These are phyloP conservation scores for Hymenochirus boettgeri DNA, from an alignment of 2,113 vertebrate species.

Conservation along the genomic window DNA sequence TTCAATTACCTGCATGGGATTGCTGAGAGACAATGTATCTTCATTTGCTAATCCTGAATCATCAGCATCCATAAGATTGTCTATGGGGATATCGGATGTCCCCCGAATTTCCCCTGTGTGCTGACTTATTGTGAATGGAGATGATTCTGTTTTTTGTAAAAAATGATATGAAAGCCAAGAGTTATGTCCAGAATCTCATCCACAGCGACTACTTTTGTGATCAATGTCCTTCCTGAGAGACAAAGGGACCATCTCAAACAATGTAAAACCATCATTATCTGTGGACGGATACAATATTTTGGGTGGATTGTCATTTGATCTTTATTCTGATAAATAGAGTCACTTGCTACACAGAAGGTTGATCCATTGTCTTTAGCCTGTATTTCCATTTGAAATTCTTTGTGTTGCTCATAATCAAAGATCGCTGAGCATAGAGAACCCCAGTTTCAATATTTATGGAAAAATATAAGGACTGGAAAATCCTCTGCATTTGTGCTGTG, in stretches of 20 bases:
- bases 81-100: neutral
- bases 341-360: neutral
- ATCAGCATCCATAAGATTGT: too few species aligned
- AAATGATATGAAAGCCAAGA: neutral
- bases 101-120: neutral
- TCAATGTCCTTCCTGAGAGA: neutral
- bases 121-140: neutral
- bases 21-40: too few species aligned
- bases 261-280: too few species aligned
- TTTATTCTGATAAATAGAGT: neutral
- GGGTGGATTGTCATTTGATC: neutral
- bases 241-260: neutral
- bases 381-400: slow-evolving; percentile 7
- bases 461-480: slow-evolving; percentile 52
- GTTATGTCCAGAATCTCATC: neutral
- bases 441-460: slow-evolving; percentile 55
- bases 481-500: slow-evolving; percentile 57
- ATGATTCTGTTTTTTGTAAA: neutral
- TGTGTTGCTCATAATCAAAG: slow-evolving; percentile 57
- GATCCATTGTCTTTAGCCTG: neutral
- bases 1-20: too few species aligned
- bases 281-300: neutral
- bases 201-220: neutral
- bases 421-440: slow-evolving; percentile 50
- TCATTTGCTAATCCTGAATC: too few species aligned